Conservation (phyloP, 2,888 invertebrate genomes). For the Venusia cambrica region DNA sequence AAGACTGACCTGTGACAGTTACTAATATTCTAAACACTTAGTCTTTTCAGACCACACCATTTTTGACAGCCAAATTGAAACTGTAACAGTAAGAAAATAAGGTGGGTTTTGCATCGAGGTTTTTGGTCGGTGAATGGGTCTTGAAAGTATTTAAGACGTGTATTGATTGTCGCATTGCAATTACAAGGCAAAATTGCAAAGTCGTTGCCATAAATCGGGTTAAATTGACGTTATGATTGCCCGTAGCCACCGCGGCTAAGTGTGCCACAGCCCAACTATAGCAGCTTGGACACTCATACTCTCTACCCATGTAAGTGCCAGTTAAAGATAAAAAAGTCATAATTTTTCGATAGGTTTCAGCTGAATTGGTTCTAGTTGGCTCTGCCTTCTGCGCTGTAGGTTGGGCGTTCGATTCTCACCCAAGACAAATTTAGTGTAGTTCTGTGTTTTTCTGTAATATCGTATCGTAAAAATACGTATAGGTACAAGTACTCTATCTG, state of each 20-base stretch:
- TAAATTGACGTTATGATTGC: slow-evolving; percentile 50
- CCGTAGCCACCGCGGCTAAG: slow-evolving; percentile 24
- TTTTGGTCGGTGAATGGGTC: slow-evolving; percentile 10
- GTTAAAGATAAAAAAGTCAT: too few species aligned
- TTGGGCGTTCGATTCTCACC: too few species aligned
- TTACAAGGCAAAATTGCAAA: slow-evolving; percentile 41
- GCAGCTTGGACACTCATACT: slow-evolving; percentile 1
- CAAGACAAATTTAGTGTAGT: too few species aligned
- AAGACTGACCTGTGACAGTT: slow-evolving; percentile 34
- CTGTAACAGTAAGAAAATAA: too few species aligned
- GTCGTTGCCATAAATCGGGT: slow-evolving; percentile 44
- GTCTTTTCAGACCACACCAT: slow-evolving; percentile 7
- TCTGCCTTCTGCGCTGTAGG: too few species aligned
- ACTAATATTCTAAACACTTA: slow-evolving; percentile 30
- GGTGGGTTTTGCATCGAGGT: not conserved
- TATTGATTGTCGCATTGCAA: slow-evolving; percentile 44
- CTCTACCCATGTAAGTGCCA: too few species aligned
- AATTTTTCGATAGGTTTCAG: too few species aligned
- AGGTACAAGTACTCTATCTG: too few species aligned
- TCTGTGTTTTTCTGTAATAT: too few species aligned
- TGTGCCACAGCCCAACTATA: not conserved
- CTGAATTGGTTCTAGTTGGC: too few species aligned
- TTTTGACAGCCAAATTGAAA: too few species aligned
- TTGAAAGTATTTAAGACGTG: slow-evolving; percentile 31
- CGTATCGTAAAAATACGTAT: too few species aligned